phyloP scores from a whole-genome alignment of 2,797 vertebrate genomes.

The Myotis planiceps region DNA sequence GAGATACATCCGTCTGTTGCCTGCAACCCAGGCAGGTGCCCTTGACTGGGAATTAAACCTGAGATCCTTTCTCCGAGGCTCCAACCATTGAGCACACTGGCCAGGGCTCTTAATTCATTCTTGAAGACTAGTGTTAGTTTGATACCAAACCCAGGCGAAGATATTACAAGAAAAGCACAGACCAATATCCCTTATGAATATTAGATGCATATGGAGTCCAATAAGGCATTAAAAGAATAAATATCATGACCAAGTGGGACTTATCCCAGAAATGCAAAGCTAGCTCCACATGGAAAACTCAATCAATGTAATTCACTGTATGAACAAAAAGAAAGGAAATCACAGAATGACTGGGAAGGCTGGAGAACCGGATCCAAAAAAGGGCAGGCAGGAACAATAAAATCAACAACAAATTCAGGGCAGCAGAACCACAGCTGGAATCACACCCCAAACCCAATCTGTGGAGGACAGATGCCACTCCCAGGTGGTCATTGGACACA shows the following conservation, averaged over 20 bases:
- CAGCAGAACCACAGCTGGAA: neutral
- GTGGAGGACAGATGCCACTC: neutral
- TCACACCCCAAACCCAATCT: neutral
- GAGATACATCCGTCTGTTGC: no score
- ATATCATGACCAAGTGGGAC: neutral
- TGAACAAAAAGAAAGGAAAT: conserved; percentile 38
- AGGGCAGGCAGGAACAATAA: neutral
- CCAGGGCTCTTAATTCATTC: neutral
- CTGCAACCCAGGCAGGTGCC: no score
- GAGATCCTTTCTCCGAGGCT: no score
- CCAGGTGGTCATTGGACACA: neutral
- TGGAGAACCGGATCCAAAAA: neutral
- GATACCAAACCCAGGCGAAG: neutral
- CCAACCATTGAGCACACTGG: no score
- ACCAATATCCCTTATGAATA: neutral
- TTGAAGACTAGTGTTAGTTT: neutral
- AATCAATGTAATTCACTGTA: conserved; percentile 27
- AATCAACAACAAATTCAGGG: neutral
- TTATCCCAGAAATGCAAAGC: conserved; percentile 2
- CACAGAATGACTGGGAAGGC: neutral
- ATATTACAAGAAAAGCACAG: neutral
- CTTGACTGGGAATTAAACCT: no score
- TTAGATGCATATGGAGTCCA: neutral
- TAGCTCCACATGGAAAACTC: conserved; percentile 15
- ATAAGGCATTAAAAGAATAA: neutral